A percentile compares a stretch with the other conserved stretches of the same genome.
Evolutionary conservation across 1,140 invertebrate species (phyloP).

Genomic region (Drosophila ercepeae): DNA sequence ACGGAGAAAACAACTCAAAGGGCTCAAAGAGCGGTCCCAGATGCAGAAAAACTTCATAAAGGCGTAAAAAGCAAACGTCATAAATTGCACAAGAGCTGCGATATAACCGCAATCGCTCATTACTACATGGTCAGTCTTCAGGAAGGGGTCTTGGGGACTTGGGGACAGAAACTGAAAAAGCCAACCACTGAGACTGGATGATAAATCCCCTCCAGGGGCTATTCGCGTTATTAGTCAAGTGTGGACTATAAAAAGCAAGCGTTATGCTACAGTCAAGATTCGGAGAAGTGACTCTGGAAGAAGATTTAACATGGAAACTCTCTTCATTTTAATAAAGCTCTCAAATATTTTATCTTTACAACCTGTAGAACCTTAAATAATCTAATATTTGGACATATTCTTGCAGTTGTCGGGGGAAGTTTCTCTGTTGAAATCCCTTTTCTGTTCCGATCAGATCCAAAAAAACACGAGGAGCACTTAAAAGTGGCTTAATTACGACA

Average conservation of each 20-base stretch:
- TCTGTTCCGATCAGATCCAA: constrained; percentile 32
- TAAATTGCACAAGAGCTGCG: constrained; percentile 57
- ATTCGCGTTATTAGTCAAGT: constrained; percentile 57
- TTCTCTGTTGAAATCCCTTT: constrained; percentile 13
- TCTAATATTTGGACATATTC: not conserved
- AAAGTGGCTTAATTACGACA: constrained; percentile 44
- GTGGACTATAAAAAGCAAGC: constrained; percentile 33
- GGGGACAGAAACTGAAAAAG: not conserved
- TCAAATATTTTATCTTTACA: no score
- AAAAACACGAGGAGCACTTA: constrained; percentile 22
- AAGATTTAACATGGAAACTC: not conserved
- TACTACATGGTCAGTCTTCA: constrained; percentile 40
- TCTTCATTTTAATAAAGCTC: not conserved
- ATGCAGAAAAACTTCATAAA: constrained; percentile 21
- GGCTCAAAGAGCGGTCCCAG: constrained; percentile 8
- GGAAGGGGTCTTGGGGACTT: constrained; percentile 11
- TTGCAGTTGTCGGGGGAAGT: not conserved
- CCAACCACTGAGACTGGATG: constrained; percentile 19
- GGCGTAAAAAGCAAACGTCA: constrained; percentile 45
- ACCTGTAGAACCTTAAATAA: no score
- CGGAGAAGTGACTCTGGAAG: not conserved
- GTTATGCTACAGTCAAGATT: constrained; percentile 6
- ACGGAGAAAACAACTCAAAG: constrained; percentile 10
- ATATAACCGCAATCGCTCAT: constrained; percentile 52
- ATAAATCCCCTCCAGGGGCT: constrained; percentile 35